Conservation (phyloP, 2,888 invertebrate genomes). For the Chaitophorus viminalis region DNA sequence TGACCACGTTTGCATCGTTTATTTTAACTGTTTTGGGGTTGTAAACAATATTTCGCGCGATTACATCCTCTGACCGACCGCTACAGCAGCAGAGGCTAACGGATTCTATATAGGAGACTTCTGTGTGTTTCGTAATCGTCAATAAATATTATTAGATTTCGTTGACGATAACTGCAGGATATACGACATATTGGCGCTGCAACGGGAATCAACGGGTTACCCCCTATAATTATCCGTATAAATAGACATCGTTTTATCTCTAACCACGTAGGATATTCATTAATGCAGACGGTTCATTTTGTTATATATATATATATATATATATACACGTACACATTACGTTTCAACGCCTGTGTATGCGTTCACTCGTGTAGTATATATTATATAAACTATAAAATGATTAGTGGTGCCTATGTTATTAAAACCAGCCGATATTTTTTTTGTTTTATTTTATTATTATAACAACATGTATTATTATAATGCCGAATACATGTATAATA, state of each 20-base stretch:
- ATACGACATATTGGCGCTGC: conserved; percentile 26
- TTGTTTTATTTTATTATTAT: conserved; percentile 1
- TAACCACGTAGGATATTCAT: conserved; percentile 34
- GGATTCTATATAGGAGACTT: neutral
- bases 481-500: neutral
- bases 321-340: neutral
- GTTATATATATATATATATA: neutral
- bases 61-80: neutral
- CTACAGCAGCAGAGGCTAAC: neutral
- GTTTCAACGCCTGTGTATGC: conserved; percentile 40
- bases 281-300: neutral
- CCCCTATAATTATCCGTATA: conserved; percentile 45
- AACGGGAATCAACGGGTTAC: neutral
- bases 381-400: neutral
- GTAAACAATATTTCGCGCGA: neutral
- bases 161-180: conserved; percentile 24
- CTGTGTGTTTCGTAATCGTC: conserved; percentile 13
- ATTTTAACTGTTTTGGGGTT: conserved; percentile 34
- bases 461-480: neutral
- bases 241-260: conserved; percentile 9
- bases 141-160: conserved; percentile 18
- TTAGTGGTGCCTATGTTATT: conserved; percentile 26
- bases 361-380: neutral
- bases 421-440: conserved; percentile 8
- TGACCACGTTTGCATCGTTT: conserved; percentile 40